These are phyloP conservation scores for Drosophila insularis DNA, from an alignment of 1,140 invertebrate species.

Conservation along the genomic window DNA sequence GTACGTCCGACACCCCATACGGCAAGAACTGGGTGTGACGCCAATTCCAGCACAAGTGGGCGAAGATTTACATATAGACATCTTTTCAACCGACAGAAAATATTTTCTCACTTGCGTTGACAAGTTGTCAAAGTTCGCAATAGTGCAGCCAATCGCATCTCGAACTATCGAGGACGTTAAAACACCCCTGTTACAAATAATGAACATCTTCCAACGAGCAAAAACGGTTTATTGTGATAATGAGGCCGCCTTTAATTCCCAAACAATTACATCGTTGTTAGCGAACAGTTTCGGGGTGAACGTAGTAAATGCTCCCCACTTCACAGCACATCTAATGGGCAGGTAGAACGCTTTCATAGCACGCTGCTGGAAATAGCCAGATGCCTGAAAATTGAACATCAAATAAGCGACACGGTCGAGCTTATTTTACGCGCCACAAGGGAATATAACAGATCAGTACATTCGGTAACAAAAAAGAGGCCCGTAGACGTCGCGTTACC, in stretches of 20 bases:
- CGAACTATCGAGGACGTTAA: too few relatives aligned
- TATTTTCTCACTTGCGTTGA: neutral
- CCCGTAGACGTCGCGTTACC: slow-evolving; percentile 13
- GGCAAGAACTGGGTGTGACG: too few relatives aligned
- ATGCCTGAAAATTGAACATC: slow-evolving; percentile 6
- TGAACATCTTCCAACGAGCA: too few relatives aligned
- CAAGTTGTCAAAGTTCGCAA: too few relatives aligned
- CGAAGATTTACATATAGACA: neutral
- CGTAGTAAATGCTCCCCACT: slow-evolving; percentile 9
- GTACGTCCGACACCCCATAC: too few relatives aligned
- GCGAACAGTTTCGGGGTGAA: slow-evolving; percentile 2
- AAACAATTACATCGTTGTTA: neutral
- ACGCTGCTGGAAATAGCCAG: slow-evolving; percentile 19
- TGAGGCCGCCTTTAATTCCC: neutral
- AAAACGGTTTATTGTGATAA: slow-evolving; percentile 27
- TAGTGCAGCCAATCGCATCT: too few relatives aligned
- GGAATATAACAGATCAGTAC: slow-evolving; percentile 17
- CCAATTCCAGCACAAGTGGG: neutral
- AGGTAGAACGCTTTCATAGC: slow-evolving; percentile 14
- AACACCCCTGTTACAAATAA: too few relatives aligned
- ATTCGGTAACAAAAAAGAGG: slow-evolving; percentile 18
- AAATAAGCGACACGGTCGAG: slow-evolving; percentile 3
- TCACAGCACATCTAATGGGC: slow-evolving; percentile 5
- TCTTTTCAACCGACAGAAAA: neutral
- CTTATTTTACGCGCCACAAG: slow-evolving; percentile 14